These are phyloP conservation scores for Gallinago nigripennis DNA, from an alignment of 2,797 vertebrate genomes.

Conservation along the genomic window DNA sequence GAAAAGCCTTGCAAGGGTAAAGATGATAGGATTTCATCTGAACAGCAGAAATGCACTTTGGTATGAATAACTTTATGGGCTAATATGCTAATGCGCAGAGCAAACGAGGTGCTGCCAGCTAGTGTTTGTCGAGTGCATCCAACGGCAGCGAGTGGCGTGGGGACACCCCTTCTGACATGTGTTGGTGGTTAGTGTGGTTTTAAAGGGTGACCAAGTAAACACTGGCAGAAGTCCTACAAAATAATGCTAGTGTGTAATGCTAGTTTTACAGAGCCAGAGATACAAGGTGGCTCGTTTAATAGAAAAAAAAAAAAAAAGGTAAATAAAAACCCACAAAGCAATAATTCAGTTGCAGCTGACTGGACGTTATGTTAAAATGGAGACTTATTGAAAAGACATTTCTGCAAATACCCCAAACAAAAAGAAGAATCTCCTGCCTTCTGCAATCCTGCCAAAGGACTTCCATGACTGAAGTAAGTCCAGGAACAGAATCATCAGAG, in stretches of 20 bases:
- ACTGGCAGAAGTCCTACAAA: neutral
- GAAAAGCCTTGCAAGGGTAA: slow-evolving; percentile 34
- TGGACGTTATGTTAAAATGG: neutral
- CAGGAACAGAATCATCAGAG: neutral
- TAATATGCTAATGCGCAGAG: neutral
- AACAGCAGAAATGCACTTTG: neutral
- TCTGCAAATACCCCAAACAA: neutral
- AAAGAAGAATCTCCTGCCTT: neutral
- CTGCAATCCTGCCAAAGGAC: neutral
- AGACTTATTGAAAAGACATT: neutral
- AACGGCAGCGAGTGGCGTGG: neutral
- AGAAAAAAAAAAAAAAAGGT: neutral
- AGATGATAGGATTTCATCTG: slow-evolving; percentile 4
- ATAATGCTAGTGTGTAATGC: neutral
- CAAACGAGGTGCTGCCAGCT: neutral
- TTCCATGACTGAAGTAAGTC: neutral
- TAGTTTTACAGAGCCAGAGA: neutral
- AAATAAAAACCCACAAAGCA: neutral
- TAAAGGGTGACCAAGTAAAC: neutral
- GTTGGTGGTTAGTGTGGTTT: neutral
- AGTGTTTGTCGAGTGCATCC: neutral
- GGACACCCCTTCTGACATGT: neutral
- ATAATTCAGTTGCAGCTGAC: neutral
- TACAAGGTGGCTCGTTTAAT: neutral
- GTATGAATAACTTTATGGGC: neutral